Conservation (phyloP, 2,888 invertebrate genomes). For the Pyrocoelia pectoralis region DNA sequence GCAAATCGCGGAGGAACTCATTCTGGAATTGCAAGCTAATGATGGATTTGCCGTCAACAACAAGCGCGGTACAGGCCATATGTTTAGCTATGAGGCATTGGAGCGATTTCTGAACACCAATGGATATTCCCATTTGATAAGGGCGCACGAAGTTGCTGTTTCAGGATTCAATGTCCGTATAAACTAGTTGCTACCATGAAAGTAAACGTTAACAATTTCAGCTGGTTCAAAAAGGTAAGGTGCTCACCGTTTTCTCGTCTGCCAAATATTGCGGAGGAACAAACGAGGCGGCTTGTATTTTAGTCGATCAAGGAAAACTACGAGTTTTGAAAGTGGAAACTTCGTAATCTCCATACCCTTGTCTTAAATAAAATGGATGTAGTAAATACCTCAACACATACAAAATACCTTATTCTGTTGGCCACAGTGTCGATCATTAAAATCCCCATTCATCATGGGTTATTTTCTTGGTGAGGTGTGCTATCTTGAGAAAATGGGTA, state of each 20-base stretch:
- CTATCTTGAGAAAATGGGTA: too few relatives aligned
- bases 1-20: slow-evolving; percentile 61
- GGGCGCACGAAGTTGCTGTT: slow-evolving; percentile 78
- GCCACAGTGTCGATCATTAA: too few relatives aligned
- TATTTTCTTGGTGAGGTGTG: too few relatives aligned
- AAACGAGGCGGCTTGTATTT: slow-evolving; percentile 76
- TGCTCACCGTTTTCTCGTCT: slow-evolving; percentile 79
- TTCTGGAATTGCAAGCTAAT: slow-evolving; percentile 64
- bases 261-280: slow-evolving; percentile 76
- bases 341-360: too few relatives aligned
- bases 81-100: slow-evolving; percentile 74
- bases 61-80: slow-evolving; percentile 75
- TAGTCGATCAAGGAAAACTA: slow-evolving; percentile 71
- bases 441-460: too few relatives aligned
- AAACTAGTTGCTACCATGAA: too few relatives aligned
- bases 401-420: too few relatives aligned
- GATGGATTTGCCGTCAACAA: slow-evolving; percentile 74
- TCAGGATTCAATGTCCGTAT: slow-evolving; percentile 69
- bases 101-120: slow-evolving; percentile 72
- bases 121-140: slow-evolving; percentile 72
- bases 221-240: slow-evolving; percentile 73
- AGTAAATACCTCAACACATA: too few relatives aligned
- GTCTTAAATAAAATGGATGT: too few relatives aligned
- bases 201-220: slow-evolving; percentile 48
- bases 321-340: slow-evolving; percentile 68